Conservation (phyloP, 2,888 invertebrate species). For the Ophioninae sp. region DNA sequence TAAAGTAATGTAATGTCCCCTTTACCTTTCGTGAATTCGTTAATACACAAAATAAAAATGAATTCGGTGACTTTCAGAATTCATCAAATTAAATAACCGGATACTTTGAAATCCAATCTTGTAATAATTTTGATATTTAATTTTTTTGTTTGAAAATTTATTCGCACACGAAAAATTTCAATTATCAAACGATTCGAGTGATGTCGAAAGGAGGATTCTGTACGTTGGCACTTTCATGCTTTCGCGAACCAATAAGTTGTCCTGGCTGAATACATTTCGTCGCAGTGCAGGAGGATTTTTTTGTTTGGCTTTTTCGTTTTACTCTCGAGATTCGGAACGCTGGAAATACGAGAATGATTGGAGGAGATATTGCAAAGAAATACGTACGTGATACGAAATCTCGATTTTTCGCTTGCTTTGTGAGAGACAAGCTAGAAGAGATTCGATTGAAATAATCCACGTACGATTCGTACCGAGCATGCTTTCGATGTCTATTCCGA, state of each 20-base stretch:
- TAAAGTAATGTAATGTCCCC: no score
- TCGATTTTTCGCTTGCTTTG: slow-evolving; percentile 29
- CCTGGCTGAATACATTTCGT: neutral
- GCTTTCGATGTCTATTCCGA: slow-evolving; percentile 25
- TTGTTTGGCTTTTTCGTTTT: neutral
- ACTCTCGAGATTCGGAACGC: neutral
- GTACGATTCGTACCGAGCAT: slow-evolving; percentile 30
- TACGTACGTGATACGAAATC: slow-evolving; percentile 50
- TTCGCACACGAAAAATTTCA: neutral
- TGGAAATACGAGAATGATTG: slow-evolving; percentile 33
- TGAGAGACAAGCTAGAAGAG: slow-evolving; percentile 17
- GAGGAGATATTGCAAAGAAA: slow-evolving; percentile 39
- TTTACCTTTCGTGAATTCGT: no score
- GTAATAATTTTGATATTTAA: neutral
- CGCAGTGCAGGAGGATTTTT: slow-evolving; percentile 2
- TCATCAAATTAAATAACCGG: neutral
- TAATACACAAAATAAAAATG: no score
- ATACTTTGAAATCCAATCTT: neutral
- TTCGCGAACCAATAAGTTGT: neutral
- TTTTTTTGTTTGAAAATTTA: neutral
- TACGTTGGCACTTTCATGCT: neutral
- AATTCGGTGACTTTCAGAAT: neutral
- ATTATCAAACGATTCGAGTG: neutral
- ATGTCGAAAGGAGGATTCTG: neutral
- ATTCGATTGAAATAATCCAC: slow-evolving; percentile 47